Conservation (phyloP, 2,797 vertebrate species). For the Galago senegalensis region DNA sequence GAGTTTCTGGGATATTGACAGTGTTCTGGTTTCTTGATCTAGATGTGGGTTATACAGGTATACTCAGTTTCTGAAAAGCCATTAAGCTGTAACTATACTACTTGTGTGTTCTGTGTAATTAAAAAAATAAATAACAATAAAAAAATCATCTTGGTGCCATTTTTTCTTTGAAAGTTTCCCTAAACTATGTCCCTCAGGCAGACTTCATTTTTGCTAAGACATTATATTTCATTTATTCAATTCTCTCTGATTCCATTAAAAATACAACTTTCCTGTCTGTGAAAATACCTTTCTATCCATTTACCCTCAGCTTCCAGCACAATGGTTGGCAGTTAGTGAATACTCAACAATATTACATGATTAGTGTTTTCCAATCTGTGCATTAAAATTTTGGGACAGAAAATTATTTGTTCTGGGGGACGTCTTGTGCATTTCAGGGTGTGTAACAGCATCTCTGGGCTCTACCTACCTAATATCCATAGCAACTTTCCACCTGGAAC, state of each 20-base stretch:
- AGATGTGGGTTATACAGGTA: neutral
- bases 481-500: neutral
- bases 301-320: neutral
- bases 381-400: neutral
- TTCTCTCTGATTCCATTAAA: slow-evolving; percentile 24
- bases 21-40: slow-evolving; percentile 8
- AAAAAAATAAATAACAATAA: neutral
- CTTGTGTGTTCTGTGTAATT: neutral
- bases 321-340: neutral
- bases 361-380: neutral
- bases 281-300: slow-evolving; percentile 35
- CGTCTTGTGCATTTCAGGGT: neutral
- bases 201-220: neutral
- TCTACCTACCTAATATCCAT: neutral
- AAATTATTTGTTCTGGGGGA: neutral
- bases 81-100: neutral
- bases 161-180: neutral
- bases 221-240: slow-evolving; percentile 14
- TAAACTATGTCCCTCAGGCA: neutral
- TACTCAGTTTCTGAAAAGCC: slow-evolving; percentile 6
- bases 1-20: neutral
- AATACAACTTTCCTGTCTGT: neutral
- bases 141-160: neutral
- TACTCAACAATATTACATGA: neutral
- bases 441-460: neutral